phyloP scores from a whole-genome alignment of 2,113 vertebrate species.

The Pluvianellus socialis region DNA sequence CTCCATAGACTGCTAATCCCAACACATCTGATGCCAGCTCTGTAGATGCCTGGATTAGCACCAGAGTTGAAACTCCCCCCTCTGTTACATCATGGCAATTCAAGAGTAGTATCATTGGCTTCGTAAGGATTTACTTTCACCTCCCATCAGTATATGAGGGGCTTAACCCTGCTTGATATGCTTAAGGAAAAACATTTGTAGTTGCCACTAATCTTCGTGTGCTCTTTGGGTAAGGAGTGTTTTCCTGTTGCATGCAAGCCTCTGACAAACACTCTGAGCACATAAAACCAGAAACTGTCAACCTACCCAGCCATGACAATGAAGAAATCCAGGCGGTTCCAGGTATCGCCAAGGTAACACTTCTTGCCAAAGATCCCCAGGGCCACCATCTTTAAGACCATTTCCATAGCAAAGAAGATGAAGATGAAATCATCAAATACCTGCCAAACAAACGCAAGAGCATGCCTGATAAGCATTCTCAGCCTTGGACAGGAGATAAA shows the following conservation, averaged over 20 bases:
- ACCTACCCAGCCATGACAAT: slow-evolving; percentile 97
- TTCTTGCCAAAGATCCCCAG: slow-evolving; percentile 95
- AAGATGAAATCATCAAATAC: slow-evolving; percentile 85
- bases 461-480: background rate
- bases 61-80: background rate
- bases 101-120: background rate
- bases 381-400: slow-evolving; percentile 97
- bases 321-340: slow-evolving; percentile 98
- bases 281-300: background rate
- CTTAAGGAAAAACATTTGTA: background rate
- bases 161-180: background rate
- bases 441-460: slow-evolving; percentile 49
- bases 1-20: background rate
- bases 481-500: background rate
- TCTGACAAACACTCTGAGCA: background rate
- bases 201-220: background rate
- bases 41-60: background rate
- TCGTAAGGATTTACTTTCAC: background rate
- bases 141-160: background rate
- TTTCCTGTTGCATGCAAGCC: background rate
- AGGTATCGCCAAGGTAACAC: slow-evolving; percentile 96
- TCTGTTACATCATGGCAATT: background rate
- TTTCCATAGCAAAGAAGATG: slow-evolving; percentile 95
- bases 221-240: background rate
- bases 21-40: background rate